phyloP scores from a whole-genome alignment of 37 sponge, comb jelly and placozoan genomes.

The Haliclona indistincta region DNA sequence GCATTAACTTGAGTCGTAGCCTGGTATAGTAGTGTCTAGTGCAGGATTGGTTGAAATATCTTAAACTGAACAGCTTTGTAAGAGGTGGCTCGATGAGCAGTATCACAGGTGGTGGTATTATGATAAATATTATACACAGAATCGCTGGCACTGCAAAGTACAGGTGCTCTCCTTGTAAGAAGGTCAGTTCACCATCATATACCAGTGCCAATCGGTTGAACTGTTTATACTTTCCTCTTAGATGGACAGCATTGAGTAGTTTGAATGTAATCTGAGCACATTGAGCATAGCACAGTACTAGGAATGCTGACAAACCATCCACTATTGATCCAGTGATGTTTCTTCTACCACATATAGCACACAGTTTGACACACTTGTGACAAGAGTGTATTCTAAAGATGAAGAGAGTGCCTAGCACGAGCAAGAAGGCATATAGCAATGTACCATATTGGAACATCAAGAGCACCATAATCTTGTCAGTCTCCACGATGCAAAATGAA shows the following conservation, averaged over 20 bases:
- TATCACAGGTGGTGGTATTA: constrained; percentile 1
- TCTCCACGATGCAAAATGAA: too few relatives aligned
- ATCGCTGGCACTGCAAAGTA: background rate
- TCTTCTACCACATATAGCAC: background rate
- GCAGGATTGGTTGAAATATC: background rate
- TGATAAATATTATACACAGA: background rate
- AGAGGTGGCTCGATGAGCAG: background rate
- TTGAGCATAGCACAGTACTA: constrained; percentile 1
- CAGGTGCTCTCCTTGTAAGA: background rate
- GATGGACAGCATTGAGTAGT: background rate
- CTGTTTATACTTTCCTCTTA: background rate
- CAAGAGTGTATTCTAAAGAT: background rate
- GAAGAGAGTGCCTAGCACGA: background rate
- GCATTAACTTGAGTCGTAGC: background rate
- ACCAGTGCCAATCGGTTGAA: background rate
- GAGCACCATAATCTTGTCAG: too few relatives aligned
- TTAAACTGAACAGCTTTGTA: background rate
- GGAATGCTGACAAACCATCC: background rate
- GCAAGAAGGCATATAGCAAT: background rate
- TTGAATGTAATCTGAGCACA: background rate
- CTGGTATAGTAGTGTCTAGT: background rate
- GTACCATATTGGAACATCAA: background rate
- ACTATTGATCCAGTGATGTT: constrained; percentile 1
- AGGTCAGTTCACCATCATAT: background rate
- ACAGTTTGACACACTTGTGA: constrained; percentile 2